These are phyloP conservation scores for Drosophila arizonae DNA, from an alignment of 1,140 invertebrate species.

Conservation along the genomic window DNA sequence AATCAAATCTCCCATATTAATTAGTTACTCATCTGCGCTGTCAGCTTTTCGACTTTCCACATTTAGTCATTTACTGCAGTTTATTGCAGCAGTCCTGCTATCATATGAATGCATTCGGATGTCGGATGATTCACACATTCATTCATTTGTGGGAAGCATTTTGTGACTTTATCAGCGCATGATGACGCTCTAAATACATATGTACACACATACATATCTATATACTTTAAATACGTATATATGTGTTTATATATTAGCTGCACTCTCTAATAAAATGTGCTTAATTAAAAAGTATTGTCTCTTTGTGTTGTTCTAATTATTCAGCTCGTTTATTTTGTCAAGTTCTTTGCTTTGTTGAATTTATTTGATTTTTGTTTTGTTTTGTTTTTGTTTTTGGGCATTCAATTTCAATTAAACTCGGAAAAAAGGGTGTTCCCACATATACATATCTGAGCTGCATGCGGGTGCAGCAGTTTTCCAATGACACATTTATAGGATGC, in stretches of 20 bases:
- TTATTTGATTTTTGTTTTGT: slow-evolving; percentile 20
- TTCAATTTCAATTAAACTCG: slow-evolving; percentile 44
- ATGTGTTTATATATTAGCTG: background rate
- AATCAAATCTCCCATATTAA: background rate
- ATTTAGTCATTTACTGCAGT: slow-evolving; percentile 10
- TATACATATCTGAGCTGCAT: slow-evolving; percentile 3
- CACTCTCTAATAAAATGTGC: background rate
- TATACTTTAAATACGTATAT: too few species aligned
- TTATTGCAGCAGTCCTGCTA: background rate
- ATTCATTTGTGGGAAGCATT: slow-evolving; percentile 27
- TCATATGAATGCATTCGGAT: background rate
- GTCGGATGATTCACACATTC: too few species aligned
- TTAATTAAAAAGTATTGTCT: slow-evolving; percentile 10
- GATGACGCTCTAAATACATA: background rate
- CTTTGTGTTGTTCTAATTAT: slow-evolving; percentile 24
- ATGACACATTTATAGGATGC: slow-evolving; percentile 41
- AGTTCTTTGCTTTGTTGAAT: slow-evolving; percentile 40
- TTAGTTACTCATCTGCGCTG: slow-evolving; percentile 1
- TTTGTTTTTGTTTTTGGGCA: slow-evolving; percentile 18
- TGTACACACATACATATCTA: too few species aligned
- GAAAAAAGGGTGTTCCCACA: slow-evolving; percentile 9
- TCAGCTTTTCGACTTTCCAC: slow-evolving; percentile 1
- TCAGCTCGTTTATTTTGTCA: slow-evolving; percentile 36
- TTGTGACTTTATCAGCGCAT: slow-evolving; percentile 31
- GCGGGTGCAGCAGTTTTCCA: slow-evolving; percentile 36